Evolutionary conservation across 2,797 vertebrate genomes (phyloP), one percentile per base, ranked within the genome.

Genomic region (Cossypha heuglini): DNA sequence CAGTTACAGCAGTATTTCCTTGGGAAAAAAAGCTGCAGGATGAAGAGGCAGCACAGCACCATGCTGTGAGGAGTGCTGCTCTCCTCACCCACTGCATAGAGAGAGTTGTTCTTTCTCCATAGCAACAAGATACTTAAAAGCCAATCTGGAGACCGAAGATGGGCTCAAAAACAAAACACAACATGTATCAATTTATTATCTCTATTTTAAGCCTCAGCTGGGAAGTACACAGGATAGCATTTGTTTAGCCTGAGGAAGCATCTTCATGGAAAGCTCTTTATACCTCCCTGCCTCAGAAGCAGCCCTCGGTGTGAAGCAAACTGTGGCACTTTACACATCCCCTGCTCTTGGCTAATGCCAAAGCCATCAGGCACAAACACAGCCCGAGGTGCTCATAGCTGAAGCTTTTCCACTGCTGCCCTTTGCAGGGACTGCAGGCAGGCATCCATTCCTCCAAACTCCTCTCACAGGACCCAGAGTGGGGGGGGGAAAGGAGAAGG

Each of bases 111-210:
- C 90, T 67, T 94, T 97, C 95, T 94, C 97, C 96, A 98, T 97
- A 96, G 97, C 96, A 98, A 98, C 97, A 40, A 92, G 93, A 96
- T 84, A 89, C 95, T 93, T 94, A 88, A 95, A 97, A 95, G 90
- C 88, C 91, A 90, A 94, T 95, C 80, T 83, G 90, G 76, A 96
- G 90, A 96, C 85, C 78, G 82, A 94, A 91, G 91, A 88, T 76
- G 75, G 58, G 61, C 90, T 92, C 93, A 94, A 95, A 95, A 96
- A 52, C 88, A 94, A 93, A 97, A 93, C 78, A 86, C 86, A 90
- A 92, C 71, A 80, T 40, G 38, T 80, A 94, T 94, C 10, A 18
- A 77, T 86, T 92, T 90, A 94, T 94, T 94, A 91, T 59, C 62
- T 71, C 92, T 96, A 96, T 96, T 96, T 95, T 92, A 96, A 96